A percentile compares a stretch with the other conserved stretches of the same genome.
Evolutionary conservation across 2,113 vertebrate genomes (phyloP).

Genomic region (Lophura nycthemera): DNA sequence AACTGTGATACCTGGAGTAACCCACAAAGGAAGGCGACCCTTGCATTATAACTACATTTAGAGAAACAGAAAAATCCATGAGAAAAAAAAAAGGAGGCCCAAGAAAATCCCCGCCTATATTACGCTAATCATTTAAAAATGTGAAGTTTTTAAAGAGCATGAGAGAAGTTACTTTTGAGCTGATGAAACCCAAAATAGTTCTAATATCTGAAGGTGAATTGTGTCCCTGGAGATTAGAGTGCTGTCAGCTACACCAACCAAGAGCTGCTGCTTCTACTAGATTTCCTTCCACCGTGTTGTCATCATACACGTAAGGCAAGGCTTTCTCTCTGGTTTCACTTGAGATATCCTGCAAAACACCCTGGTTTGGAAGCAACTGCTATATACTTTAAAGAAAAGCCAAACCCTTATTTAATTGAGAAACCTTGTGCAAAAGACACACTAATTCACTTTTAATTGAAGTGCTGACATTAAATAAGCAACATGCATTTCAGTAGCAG

Average conservation of each 20-base stretch:
- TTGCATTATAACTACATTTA: background rate
- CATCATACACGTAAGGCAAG: background rate
- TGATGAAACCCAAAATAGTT: background rate
- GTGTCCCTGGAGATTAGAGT: background rate
- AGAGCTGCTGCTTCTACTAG: background rate
- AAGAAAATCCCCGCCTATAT: background rate
- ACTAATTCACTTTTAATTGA: constrained; percentile 12
- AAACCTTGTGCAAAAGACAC: background rate
- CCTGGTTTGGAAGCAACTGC: background rate
- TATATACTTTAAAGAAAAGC: background rate
- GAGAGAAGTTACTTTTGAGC: background rate
- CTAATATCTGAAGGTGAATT: background rate
- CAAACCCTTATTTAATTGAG: background rate
- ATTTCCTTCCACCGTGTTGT: background rate
- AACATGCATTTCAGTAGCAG: background rate
- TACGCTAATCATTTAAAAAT: background rate
- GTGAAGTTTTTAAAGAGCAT: background rate
- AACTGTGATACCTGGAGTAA: background rate
- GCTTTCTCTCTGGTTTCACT: background rate
- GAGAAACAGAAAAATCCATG: background rate
- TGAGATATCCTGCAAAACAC: background rate
- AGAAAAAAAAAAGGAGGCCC: background rate
- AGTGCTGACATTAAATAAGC: background rate
- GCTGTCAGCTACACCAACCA: background rate
- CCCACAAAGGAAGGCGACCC: background rate